Base-by-base conservation (phyloP, 2,888 invertebrate species). In the Sipha maydis region DNA sequence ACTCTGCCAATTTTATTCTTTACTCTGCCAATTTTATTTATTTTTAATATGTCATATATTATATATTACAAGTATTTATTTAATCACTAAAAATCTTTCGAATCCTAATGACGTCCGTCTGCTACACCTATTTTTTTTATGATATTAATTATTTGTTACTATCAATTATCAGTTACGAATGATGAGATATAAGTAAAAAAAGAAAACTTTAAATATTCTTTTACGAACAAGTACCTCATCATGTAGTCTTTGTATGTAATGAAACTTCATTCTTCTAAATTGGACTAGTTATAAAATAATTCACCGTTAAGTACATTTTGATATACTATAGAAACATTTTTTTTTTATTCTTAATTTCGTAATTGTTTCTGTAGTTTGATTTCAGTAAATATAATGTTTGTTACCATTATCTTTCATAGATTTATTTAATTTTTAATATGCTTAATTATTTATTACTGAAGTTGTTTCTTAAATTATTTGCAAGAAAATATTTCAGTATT, bases 1-100 rank as follows among this genome's bases (percentile, higher is more conserved):
- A 41, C 79, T 86, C 73, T 86, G 79, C 86, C 86, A 79, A 79
- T 86, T 86, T 56, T n/a, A 19, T 25, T 56, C 71, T 79, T 85
- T 79, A 41, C 79, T 86, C 73, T 86, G 79, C 86, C 86, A 79
- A 79, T 86, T 86, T 56, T n/a, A 19, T 25, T n/a, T 48, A 31
- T 54, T 69, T 34, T 4, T 56, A 25, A 56, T 75, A 38, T 17
- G 21, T 48, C 14, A 17, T 67, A 28, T 76, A 21, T 67, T 28
- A 73, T 71, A 38, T 84, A 79, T 28, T 3, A 31, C 34, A 79
- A 69, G n/a, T 48, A 31, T 41, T 38, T 11, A 69, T 9, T 9
- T 67, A 67, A 71, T 73, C 28, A 14, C 34, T 71, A 7, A 54
- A 41, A 79, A 85, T 79, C 79, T 34, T 79, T 71, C 21, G 71